A percentile compares a stretch with the other conserved stretches of the same genome.
These are phyloP conservation scores for Pegea sp. DNA, from an alignment of 23 tunicate genomes.

Conservation along the genomic window DNA sequence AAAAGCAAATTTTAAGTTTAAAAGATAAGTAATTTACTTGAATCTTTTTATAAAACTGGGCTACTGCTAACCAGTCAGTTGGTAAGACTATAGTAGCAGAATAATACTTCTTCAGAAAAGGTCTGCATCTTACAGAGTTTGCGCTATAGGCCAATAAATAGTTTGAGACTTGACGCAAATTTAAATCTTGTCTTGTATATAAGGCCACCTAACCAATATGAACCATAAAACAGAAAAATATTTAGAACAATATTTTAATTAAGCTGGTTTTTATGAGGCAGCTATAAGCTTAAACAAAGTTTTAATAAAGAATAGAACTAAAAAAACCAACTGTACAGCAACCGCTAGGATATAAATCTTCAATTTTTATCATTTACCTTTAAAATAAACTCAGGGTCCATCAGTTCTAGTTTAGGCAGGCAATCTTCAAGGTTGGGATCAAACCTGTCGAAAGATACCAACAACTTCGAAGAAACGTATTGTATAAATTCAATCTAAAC, in stretches of 20 bases:
- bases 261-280: too few species aligned
- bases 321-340: not conserved
- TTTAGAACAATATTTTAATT: too few species aligned
- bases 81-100: slow-evolving; percentile 14
- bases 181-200: slow-evolving; percentile 24
- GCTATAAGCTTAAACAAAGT: too few species aligned
- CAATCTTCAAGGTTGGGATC: not conserved
- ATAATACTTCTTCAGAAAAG: slow-evolving; percentile 33
- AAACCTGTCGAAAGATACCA: not conserved
- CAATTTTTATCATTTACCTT: slow-evolving; percentile 3
- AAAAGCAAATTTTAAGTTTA: too few species aligned
- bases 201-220: slow-evolving; percentile 28
- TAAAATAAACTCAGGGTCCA: slow-evolving; percentile 38
- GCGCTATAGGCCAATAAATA: slow-evolving; percentile 24
- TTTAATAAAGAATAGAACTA: not conserved
- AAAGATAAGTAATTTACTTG: too few species aligned
- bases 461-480: not conserved
- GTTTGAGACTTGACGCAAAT: slow-evolving; percentile 26
- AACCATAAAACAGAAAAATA: not conserved
- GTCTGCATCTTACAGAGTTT: slow-evolving; percentile 4
- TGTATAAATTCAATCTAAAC: not conserved
- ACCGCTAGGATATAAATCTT: not conserved
- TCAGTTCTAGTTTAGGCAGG: slow-evolving; percentile 1
- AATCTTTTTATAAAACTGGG: too few species aligned
- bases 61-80: slow-evolving; percentile 63